A percentile compares a stretch with the other conserved stretches of the same genome.
phyloP scores from a whole-genome alignment of 1,140 invertebrate genomes.

The Drosophila tsacasi region DNA sequence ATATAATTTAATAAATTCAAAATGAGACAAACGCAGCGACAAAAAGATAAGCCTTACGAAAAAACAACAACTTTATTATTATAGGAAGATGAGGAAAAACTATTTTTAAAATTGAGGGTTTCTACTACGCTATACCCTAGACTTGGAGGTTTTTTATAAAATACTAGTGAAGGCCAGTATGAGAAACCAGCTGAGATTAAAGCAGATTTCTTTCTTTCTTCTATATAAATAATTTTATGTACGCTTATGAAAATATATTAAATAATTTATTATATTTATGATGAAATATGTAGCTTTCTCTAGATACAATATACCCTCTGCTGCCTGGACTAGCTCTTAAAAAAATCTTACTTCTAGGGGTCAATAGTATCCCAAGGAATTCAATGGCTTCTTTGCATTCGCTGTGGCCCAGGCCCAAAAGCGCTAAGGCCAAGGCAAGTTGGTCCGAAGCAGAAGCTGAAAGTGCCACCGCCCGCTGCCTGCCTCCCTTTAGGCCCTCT shows the following conservation, averaged over 20 bases:
- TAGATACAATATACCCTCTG: background rate
- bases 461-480: slow-evolving; percentile 20
- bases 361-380: slow-evolving; percentile 81
- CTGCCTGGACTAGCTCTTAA: background rate
- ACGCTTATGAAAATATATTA: too few species aligned
- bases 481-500: slow-evolving; percentile 1
- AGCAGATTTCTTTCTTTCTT: too few species aligned
- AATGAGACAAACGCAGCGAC: slow-evolving; percentile 60
- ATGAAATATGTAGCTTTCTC: background rate
- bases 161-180: background rate
- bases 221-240: background rate
- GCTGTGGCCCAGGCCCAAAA: slow-evolving; percentile 45
- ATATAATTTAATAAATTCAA: slow-evolving; percentile 78
- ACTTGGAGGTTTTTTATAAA: background rate
- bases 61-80: slow-evolving; percentile 68
- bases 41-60: slow-evolving; percentile 28
- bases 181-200: background rate
- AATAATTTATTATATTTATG: too few species aligned
- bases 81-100: slow-evolving; percentile 1
- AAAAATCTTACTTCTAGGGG: slow-evolving; percentile 54
- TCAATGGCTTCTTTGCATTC: slow-evolving; percentile 66
- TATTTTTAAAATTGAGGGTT: too few species aligned
- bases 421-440: slow-evolving; percentile 53
- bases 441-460: slow-evolving; percentile 49
- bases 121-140: background rate